phyloP scores from a whole-genome alignment of 1,140 invertebrate genomes.

The Periplaneta americana region DNA sequence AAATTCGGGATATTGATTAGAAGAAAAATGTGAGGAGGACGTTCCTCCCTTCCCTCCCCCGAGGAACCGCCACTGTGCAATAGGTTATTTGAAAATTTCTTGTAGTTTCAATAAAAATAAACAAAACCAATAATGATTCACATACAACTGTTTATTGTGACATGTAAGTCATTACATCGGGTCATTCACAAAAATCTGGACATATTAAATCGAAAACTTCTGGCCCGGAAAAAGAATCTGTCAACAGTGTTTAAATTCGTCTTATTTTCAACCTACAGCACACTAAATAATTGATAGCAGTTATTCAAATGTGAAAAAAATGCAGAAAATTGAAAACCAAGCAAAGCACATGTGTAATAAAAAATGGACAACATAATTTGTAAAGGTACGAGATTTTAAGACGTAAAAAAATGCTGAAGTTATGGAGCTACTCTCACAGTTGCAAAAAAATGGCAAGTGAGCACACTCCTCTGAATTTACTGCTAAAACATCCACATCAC shows the following conservation, averaged over 20 bases:
- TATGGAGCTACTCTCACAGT: neutral
- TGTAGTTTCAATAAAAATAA: neutral
- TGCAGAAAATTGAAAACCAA: slow-evolving; percentile 17
- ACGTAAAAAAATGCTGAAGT: neutral
- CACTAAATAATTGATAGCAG: slow-evolving; percentile 46
- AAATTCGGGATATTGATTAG: no score
- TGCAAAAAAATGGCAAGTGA: neutral
- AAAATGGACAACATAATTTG: slow-evolving; percentile 18
- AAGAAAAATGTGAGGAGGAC: no score
- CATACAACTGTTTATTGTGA: slow-evolving; percentile 66
- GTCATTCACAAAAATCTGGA: slow-evolving; percentile 13
- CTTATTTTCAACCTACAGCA: slow-evolving; percentile 50
- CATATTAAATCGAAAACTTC: slow-evolving; percentile 4
- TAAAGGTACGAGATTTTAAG: neutral
- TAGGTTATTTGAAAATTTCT: no score
- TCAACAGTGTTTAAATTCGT: slow-evolving; percentile 23
- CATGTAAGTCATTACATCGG: slow-evolving; percentile 37
- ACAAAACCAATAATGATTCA: slow-evolving; percentile 32
- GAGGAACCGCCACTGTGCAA: no score
- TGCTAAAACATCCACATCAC: slow-evolving; percentile 76
- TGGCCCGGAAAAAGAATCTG: slow-evolving; percentile 21
- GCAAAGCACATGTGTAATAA: slow-evolving; percentile 20
- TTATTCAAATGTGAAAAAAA: slow-evolving; percentile 23
- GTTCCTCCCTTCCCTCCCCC: no score
- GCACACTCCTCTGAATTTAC: slow-evolving; percentile 57